Percentiles rank a stretch among this genome's conserved stretches.
These are phyloP conservation scores for Gymnoscopelus microlampas DNA, from an alignment of 2,797 vertebrate genomes.

Conservation along the genomic window DNA sequence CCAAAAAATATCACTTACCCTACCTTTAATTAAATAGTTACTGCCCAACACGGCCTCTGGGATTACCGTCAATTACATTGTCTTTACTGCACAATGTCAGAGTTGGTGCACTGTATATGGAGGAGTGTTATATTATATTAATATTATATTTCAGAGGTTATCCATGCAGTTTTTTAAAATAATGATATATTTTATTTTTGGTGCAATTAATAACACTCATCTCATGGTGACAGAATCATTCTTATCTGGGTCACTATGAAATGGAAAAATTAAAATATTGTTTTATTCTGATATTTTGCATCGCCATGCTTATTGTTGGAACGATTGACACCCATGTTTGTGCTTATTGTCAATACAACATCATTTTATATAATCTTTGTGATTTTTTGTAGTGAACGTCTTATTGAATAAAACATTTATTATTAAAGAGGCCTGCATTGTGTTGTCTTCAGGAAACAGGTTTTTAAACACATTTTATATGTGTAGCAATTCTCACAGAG, in stretches of 20 bases:
- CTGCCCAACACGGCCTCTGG: too few species aligned
- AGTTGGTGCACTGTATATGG: constrained; percentile 15
- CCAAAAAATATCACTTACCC: too few species aligned
- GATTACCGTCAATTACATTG: too few species aligned
- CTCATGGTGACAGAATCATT: constrained; percentile 12
- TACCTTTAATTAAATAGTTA: too few species aligned
- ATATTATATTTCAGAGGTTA: background rate
- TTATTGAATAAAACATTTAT: constrained; percentile 55
- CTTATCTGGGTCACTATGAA: background rate
- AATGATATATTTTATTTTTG: constrained; percentile 19
- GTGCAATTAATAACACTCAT: constrained; percentile 38
- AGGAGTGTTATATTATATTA: constrained; percentile 3
- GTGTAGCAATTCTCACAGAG: too few species aligned
- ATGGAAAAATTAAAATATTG: too few species aligned
- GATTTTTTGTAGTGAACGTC: constrained; percentile 44
- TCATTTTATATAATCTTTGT: constrained; percentile 49
- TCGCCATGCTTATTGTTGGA: background rate
- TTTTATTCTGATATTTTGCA: background rate
- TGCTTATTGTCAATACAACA: constrained; percentile 22
- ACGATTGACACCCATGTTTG: constrained; percentile 24
- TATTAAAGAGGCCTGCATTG: background rate
- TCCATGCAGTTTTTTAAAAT: background rate
- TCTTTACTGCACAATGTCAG: constrained; percentile 14
- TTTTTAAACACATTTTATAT: too few species aligned
- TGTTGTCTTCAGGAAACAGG: background rate